Evolutionary conservation across 2,113 vertebrate species (phyloP).

Genomic region (Tenrec ecaudatus): DNA sequence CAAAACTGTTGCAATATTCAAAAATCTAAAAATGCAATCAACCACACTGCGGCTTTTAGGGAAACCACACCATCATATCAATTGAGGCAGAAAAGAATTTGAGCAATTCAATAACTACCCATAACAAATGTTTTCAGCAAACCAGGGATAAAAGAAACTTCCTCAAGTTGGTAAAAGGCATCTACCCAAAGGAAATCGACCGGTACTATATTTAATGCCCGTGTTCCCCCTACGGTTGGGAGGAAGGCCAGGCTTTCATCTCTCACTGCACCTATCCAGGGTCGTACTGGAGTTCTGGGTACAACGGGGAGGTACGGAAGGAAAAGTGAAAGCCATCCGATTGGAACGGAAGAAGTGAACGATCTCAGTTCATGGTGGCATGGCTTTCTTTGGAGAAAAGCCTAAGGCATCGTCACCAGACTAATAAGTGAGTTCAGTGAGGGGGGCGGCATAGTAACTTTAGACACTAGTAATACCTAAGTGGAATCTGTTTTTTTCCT

Average conservation of each 20-base stretch:
- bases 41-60: not conserved
- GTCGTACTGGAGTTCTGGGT: not conserved
- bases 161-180: not conserved
- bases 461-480: not conserved
- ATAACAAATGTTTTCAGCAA: slow-evolving; percentile 17
- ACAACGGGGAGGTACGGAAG: not conserved
- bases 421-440: not conserved
- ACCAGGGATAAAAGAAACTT: not conserved
- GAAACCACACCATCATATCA: not conserved
- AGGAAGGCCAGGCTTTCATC: not conserved
- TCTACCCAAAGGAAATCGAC: not conserved
- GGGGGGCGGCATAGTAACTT: not conserved
- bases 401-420: not conserved
- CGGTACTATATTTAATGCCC: not conserved
- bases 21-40: slow-evolving; percentile 22
- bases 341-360: slow-evolving; percentile 24
- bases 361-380: not conserved
- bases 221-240: not conserved
- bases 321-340: not conserved
- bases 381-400: not conserved
- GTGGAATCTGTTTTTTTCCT: not conserved
- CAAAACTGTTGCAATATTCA: not conserved
- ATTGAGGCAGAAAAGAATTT: not conserved
- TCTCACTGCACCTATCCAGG: not conserved
- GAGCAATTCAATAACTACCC: slow-evolving; percentile 38